Conservation (phyloP, 2,888 invertebrate species). For the Tipula helvola region DNA sequence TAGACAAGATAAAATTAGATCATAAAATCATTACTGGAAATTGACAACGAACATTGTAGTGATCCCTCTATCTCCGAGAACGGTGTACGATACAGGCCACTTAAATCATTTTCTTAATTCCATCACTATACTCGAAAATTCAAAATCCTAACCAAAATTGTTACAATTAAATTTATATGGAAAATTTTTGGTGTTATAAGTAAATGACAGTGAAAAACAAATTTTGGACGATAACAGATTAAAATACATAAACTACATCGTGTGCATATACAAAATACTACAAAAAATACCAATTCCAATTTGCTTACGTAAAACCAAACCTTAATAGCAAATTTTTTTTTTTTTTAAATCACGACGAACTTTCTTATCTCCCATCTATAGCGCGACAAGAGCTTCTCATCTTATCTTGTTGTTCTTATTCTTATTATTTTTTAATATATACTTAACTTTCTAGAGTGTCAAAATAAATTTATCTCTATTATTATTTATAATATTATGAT, state of each 20-base stretch:
- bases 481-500: neutral
- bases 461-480: neutral
- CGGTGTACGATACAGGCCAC: too few species aligned
- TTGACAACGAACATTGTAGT: too few species aligned
- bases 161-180: neutral
- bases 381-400: neutral
- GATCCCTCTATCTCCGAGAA: too few species aligned
- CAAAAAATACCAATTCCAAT: neutral
- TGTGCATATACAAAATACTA: too few species aligned
- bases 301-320: neutral
- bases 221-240: neutral
- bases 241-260: neutral
- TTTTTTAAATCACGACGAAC: neutral
- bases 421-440: neutral
- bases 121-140: too few species aligned
- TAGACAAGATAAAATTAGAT: neutral
- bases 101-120: too few species aligned
- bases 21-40: neutral
- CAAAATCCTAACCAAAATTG: neutral
- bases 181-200: neutral
- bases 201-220: neutral
- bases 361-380: neutral
- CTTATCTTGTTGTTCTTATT: constrained; percentile 4
- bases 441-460: neutral
- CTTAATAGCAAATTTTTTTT: neutral